A percentile compares a stretch with the other conserved stretches of the same genome.
Evolutionary conservation across 2,797 vertebrate genomes (phyloP).

Genomic region (Linurgus olivaceus): DNA sequence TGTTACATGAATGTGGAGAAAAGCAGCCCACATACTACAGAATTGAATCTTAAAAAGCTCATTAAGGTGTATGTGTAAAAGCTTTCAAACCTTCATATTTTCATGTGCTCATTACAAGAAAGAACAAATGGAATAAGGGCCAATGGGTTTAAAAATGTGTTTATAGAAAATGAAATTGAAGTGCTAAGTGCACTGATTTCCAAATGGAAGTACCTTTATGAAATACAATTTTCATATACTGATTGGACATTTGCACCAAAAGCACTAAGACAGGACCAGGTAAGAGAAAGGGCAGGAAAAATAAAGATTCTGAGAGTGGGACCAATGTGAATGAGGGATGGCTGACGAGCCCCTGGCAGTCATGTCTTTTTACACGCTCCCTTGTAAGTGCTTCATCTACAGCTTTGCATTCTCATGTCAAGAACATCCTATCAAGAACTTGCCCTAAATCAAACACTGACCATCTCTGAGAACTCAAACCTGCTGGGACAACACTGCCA

Average conservation of each 20-base stretch:
- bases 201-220: conserved; percentile 61
- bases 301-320: conserved; percentile 49
- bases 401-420: neutral
- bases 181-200: conserved; percentile 7
- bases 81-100: neutral
- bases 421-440: neutral
- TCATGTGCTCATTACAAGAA: neutral
- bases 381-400: neutral
- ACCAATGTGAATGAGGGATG: conserved; percentile 15
- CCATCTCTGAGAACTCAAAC: neutral
- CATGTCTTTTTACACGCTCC: neutral
- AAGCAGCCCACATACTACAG: neutral
- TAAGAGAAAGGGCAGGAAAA: conserved; percentile 66
- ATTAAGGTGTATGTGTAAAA: conserved; percentile 24
- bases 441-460: neutral
- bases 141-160: neutral
- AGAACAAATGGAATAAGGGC: conserved; percentile 7
- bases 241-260: conserved; percentile 53
- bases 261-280: conserved; percentile 60
- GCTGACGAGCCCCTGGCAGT: neutral
- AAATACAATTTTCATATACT: conserved; percentile 45
- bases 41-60: neutral
- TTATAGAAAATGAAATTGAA: neutral
- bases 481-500: neutral
- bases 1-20: neutral